Conservation (phyloP, 1,140 invertebrate species). For the Battus philenor region DNA sequence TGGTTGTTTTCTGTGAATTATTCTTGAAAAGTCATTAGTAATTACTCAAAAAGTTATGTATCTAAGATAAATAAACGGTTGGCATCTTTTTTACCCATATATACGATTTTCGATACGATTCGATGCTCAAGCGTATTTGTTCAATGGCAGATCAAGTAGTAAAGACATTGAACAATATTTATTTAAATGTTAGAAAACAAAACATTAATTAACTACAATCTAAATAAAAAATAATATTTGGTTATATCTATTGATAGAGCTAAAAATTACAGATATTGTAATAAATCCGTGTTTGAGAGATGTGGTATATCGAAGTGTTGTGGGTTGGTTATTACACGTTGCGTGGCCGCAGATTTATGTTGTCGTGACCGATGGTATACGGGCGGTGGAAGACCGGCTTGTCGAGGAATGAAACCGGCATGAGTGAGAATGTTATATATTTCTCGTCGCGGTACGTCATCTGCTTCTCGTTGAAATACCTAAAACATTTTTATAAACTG, state of each 20-base stretch:
- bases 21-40: too few relatives aligned
- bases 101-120: too few relatives aligned
- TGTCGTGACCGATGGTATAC: slow-evolving; percentile 15
- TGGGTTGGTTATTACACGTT: slow-evolving; percentile 12
- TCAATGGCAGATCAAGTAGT: background rate
- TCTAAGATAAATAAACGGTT: too few relatives aligned
- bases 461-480: slow-evolving; percentile 76
- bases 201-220: background rate
- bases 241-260: slow-evolving; percentile 9
- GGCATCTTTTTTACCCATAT: too few relatives aligned
- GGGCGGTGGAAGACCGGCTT: slow-evolving; percentile 24
- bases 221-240: slow-evolving; percentile 5
- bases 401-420: slow-evolving; percentile 75
- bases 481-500: slow-evolving; percentile 27
- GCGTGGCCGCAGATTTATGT: slow-evolving; percentile 9
- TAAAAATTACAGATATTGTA: slow-evolving; percentile 44
- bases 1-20: too few relatives aligned
- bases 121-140: too few relatives aligned
- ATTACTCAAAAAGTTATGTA: too few relatives aligned
- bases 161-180: background rate
- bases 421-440: slow-evolving; percentile 79
- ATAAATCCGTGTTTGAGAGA: slow-evolving; percentile 34
- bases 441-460: slow-evolving; percentile 75
- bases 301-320: slow-evolving; percentile 29
- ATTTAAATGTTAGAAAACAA: background rate